Base-by-base conservation (phyloP, 2,888 invertebrate genomes). In the Sarcophaga variegata region DNA sequence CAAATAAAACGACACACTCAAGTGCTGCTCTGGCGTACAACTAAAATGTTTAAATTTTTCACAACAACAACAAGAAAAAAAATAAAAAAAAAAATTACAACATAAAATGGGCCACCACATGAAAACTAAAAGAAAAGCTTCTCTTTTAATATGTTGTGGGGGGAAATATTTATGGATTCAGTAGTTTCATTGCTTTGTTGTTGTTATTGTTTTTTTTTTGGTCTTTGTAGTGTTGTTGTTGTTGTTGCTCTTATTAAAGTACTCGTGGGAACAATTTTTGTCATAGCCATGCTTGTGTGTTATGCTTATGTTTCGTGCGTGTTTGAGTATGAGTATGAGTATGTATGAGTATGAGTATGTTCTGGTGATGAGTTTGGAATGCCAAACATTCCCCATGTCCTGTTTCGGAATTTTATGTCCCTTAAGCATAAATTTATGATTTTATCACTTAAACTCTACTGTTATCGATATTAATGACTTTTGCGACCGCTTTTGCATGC, bases 1-100 rank as follows among this genome's bases (percentile, higher is more conserved):
- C 87, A 87, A 84, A 79, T 67, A 76, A 85, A 82, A 77, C 77
- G 72, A 63, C 80, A 83, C 27, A 80, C 60, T 72, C 59, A 81
- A 86, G 75, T 49, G 77, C 37, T 63, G 11, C 72, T 62, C 37
- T 54, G 70, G 66, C 27, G 14, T 47, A 69, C 45, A 70, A 63
- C 37, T 17, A 78, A 62, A 62, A 78, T 78, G 71, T 66, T 78
- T 49, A 71, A 47, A 63, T 77, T 69, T 77, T 76, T 27, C 6
- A 60, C 54, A 75, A 71, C 54, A 75, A 71, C 54, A 77, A 20
- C 27, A 72, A 27, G 17, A 64, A 70, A 70, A 25, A 83, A 27
- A 60, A 22, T 1, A 22, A 1, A 22, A 22, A 20, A 67, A 47
- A 67, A 11, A n/a, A 60, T 60, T 64, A 47, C 37, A 80, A 27